Conservation (phyloP, 2,888 invertebrate genomes). For the Synanthedon tipuliformis region DNA sequence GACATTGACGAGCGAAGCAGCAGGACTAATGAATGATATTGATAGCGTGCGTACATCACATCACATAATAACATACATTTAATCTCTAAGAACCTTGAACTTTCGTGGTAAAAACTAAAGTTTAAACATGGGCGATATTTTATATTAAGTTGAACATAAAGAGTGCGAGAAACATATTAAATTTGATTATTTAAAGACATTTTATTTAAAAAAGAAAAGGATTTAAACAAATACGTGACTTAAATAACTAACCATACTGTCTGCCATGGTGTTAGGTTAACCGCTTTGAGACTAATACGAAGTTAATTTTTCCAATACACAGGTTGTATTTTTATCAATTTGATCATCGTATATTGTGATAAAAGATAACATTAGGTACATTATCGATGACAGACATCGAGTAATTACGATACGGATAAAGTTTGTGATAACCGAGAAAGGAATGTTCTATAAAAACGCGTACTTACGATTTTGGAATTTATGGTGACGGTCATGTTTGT, state of each 20-base stretch:
- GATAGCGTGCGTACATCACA: background rate
- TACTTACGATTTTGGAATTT: conserved; percentile 32
- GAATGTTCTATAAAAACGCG: background rate
- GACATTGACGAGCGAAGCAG: background rate
- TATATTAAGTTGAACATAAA: too few species aligned
- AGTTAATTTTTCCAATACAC: too few species aligned
- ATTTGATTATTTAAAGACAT: too few species aligned
- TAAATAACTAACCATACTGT: background rate
- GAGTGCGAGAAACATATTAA: too few species aligned
- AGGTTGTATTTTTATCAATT: too few species aligned
- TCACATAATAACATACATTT: too few species aligned
- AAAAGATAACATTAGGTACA: background rate
- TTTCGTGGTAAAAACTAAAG: background rate
- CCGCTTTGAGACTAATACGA: background rate
- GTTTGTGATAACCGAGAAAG: background rate
- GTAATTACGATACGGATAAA: too few species aligned
- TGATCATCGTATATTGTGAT: background rate
- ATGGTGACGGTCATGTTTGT: conserved; percentile 20
- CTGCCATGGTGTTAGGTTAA: background rate
- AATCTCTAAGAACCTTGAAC: background rate
- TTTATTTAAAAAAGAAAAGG: too few species aligned
- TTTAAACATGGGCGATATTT: too few species aligned
- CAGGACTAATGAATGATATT: background rate
- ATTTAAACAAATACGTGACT: too few species aligned
- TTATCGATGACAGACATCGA: too few species aligned